Evolutionary conservation across 2,113 vertebrate genomes (phyloP).

Genomic region (Calonectris borealis): DNA sequence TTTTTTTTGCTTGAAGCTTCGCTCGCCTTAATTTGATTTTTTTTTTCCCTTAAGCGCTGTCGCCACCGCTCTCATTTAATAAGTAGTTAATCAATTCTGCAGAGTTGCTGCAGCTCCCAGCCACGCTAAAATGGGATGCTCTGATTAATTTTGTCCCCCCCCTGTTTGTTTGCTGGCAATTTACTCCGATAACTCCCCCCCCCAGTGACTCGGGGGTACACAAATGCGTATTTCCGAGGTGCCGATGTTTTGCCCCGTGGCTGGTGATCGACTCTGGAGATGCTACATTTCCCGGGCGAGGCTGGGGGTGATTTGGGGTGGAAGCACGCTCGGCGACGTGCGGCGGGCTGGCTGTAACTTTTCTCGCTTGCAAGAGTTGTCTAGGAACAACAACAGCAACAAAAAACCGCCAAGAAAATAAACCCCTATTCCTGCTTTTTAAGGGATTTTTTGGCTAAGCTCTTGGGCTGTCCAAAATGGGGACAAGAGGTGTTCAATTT

Average conservation of each 20-base stretch:
- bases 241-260: neutral
- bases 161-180: neutral
- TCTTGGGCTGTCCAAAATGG: neutral
- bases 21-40: conserved; percentile 45
- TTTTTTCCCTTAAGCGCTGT: conserved; percentile 20
- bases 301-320: neutral
- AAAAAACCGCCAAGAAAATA: neutral
- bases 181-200: conserved; percentile 7
- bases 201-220: neutral
- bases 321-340: fast-evolving
- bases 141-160: neutral
- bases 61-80: conserved; percentile 54
- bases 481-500: fast-evolving
- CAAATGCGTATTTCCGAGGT: neutral
- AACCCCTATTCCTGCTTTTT: neutral
- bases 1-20: conserved; percentile 23
- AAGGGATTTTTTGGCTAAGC: neutral
- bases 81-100: conserved; percentile 57
- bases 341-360: neutral
- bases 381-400: neutral
- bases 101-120: conserved; percentile 5
- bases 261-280: conserved; percentile 22
- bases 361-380: neutral
- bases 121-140: neutral
- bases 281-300: neutral